Base-by-base conservation (phyloP, 2,797 vertebrate genomes). In the Perodicticus potto region DNA sequence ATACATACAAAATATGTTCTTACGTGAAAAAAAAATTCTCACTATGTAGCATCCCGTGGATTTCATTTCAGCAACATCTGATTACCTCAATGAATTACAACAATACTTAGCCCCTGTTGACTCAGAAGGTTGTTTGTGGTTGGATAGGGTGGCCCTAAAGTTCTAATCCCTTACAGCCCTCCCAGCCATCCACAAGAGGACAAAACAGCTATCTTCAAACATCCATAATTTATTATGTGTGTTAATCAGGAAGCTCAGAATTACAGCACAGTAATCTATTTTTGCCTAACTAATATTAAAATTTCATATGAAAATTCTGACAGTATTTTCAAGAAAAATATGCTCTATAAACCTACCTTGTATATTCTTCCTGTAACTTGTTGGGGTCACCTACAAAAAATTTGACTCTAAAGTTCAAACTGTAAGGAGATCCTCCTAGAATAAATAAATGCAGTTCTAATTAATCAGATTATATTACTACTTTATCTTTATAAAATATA, bases 331-430 rank as follows among this genome's bases (percentile, higher is more conserved):
- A 84, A 65, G 72, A 95, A 90, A 95, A 76, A 95, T 32, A 90
- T 95, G 87, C 76, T 92, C 83, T 65, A 37, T 88, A 96, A 80
- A 98, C 99, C 96, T 98, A 99, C 99, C 99, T 99, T 97, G 99
- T 99, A 97, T 99, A 99, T 98, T 99, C 99, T 98, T 99, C 99
- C 98, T 99, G 99, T 97, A 99, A 99, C 98, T 99, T 99, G 98
- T 98, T 98, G 86, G 99, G 99, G 96, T 99, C 99, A 93, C 99
- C 99, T 98, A 99, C 99, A 98, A 99, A 99, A 98, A 99, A 99
- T 98, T 99, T 99, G 97, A 99, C 99, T 99, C 99, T 99, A 98
- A 99, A 99, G 98, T 99, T 99, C 98, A 99, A 98, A 98, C 98
- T 99, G 98, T 99, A 99, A 91, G 99, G 99, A 89, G 99, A 99